A percentile compares a stretch with the other conserved stretches of the same genome.
Conservation (phyloP, 2,888 invertebrate species). For the Ormyrus thymus region DNA sequence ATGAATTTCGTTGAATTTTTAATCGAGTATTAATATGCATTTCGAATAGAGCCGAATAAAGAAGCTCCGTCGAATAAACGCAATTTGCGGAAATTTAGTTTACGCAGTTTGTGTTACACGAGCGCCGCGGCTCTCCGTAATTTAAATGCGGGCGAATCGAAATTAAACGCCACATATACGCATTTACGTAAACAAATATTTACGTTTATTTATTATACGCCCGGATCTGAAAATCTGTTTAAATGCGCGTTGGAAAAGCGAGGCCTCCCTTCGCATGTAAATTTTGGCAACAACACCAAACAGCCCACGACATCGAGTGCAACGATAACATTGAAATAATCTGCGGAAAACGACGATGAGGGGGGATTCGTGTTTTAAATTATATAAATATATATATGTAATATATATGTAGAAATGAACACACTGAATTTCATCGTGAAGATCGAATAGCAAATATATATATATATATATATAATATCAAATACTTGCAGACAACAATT, state of each 20-base stretch:
- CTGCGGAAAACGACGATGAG: conserved; percentile 32
- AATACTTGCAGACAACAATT: conserved; percentile 41
- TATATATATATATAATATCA: conserved; percentile 14
- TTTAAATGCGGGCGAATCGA: no score
- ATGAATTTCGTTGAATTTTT: no score
- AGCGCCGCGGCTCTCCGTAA: no score
- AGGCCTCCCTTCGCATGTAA: conserved; percentile 5
- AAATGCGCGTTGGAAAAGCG: conserved; percentile 30
- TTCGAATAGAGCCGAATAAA: no score
- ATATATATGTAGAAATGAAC: conserved; percentile 6
- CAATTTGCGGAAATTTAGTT: no score
- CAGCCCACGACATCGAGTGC: conserved; percentile 65
- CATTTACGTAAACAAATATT: no score
- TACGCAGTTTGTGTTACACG: no score
- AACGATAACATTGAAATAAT: conserved; percentile 61
- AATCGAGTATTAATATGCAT: no score
- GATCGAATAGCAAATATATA: conserved; percentile 4
- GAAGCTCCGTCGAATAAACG: no score
- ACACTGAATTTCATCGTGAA: neutral
- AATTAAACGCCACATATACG: no score
- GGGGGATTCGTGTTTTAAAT: conserved; percentile 18
- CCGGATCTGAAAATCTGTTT: conserved; percentile 25
- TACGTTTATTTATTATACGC: no score
- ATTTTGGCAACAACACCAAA: conserved; percentile 61
- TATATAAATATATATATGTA: conserved; percentile 4